These are phyloP conservation scores for Rissa tridactyla DNA, from an alignment of 2,113 vertebrate species.

Conservation along the genomic window DNA sequence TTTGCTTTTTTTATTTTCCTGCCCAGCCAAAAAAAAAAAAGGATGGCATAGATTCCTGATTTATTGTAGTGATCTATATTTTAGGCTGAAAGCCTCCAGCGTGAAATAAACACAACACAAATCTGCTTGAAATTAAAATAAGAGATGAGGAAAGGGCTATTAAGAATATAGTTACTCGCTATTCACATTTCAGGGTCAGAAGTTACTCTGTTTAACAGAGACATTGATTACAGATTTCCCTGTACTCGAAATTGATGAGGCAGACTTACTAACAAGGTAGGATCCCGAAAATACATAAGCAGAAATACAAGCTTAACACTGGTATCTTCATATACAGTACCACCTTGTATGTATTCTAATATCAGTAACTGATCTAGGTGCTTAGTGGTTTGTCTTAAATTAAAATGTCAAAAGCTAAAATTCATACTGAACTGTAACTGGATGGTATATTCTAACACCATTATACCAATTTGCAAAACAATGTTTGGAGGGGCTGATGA, in stretches of 20 bases:
- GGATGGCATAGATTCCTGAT: background rate
- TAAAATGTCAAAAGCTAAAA: background rate
- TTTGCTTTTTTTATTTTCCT: background rate
- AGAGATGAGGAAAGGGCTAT: background rate
- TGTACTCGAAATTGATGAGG: background rate
- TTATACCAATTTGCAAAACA: background rate
- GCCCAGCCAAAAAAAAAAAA: background rate
- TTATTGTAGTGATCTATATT: background rate
- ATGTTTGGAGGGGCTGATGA: background rate
- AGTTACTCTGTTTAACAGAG: background rate
- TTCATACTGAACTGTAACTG: background rate
- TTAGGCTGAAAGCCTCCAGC: background rate
- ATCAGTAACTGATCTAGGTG: background rate
- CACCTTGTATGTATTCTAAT: background rate
- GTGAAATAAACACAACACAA: background rate
- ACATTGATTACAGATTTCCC: background rate
- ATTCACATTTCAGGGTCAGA: background rate
- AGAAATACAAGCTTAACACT: background rate
- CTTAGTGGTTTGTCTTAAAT: background rate
- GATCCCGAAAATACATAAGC: background rate
- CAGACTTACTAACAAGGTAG: background rate
- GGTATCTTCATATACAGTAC: background rate
- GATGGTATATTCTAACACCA: background rate
- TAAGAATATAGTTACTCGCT: background rate
- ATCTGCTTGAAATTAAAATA: background rate